Conservation (phyloP, 2,888 invertebrate genomes). For the Xestia rhomboidea region DNA sequence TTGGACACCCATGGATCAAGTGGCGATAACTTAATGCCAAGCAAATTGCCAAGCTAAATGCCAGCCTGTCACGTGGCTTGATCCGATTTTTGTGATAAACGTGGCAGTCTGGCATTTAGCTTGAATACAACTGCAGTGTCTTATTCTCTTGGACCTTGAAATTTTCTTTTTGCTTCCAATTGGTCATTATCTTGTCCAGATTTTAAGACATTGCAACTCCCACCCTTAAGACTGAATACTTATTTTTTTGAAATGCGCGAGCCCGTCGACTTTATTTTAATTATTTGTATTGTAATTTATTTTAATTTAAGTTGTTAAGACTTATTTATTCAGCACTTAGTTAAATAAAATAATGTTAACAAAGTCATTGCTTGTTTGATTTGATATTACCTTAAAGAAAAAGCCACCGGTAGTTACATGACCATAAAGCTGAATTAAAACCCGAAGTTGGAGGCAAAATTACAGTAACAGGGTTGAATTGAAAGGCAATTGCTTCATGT, state of each 20-base stretch:
- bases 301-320: constrained; percentile 84
- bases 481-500: neutral
- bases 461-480: neutral
- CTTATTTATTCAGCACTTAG: constrained; percentile 89
- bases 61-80: constrained; percentile 88
- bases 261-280: constrained; percentile 89
- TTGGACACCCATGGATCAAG: constrained; percentile 88
- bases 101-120: constrained; percentile 90
- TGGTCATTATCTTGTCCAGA: constrained; percentile 68
- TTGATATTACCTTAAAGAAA: constrained; percentile 18
- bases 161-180: constrained; percentile 66
- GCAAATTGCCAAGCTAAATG: constrained; percentile 85
- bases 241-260: constrained; percentile 83
- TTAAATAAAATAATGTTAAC: constrained; percentile 78
- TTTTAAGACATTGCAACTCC: constrained; percentile 80
- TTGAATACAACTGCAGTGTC: constrained; percentile 80
- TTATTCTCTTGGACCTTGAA: constrained; percentile 79
- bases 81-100: constrained; percentile 76
- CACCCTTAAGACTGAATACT: constrained; percentile 83
- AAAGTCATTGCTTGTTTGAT: constrained; percentile 64
- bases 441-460: neutral
- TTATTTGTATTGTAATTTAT: constrained; percentile 81
- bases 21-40: constrained; percentile 72
- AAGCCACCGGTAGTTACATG: neutral
- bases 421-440: neutral